A percentile compares a stretch with the other conserved stretches of the same genome.
Evolutionary conservation across 2,888 invertebrate species (phyloP).

Genomic region (Chymomyza amoena): DNA sequence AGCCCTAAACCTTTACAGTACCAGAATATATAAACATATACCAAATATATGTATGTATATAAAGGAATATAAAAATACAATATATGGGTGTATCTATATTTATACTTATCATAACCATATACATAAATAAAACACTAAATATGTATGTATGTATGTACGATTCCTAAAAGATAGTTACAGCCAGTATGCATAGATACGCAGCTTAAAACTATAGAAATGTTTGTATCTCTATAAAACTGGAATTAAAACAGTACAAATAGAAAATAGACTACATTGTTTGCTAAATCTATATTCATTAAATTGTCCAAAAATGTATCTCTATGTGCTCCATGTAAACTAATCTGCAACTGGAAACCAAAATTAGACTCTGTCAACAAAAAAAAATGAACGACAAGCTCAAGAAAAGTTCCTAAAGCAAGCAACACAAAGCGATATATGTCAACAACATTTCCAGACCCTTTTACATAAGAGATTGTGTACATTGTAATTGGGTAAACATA

Average conservation of each 20-base stretch:
- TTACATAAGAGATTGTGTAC: not conserved
- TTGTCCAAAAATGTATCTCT: not conserved
- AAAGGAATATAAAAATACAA: conserved; percentile 1
- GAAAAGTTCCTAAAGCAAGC: not conserved
- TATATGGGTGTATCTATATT: conserved; percentile 30
- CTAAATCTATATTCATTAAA: no score
- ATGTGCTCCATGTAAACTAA: not conserved
- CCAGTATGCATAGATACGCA: no score
- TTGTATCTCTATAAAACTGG: not conserved
- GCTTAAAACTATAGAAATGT: no score
- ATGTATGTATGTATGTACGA: no score
- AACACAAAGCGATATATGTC: not conserved
- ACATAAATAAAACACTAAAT: not conserved
- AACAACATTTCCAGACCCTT: not conserved
- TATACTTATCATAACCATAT: conserved; percentile 34
- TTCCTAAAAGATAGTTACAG: no score
- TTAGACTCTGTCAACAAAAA: not conserved
- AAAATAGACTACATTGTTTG: not conserved
- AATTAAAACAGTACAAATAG: not conserved
- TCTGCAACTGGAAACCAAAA: not conserved
- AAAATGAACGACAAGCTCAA: not conserved
- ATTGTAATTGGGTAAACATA: not conserved
- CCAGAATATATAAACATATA: conserved; percentile 1
- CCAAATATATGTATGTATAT: conserved; percentile 1
- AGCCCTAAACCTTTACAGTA: not conserved